phyloP scores from a whole-genome alignment of 2,888 invertebrate species.

The Drosophila yooni region DNA sequence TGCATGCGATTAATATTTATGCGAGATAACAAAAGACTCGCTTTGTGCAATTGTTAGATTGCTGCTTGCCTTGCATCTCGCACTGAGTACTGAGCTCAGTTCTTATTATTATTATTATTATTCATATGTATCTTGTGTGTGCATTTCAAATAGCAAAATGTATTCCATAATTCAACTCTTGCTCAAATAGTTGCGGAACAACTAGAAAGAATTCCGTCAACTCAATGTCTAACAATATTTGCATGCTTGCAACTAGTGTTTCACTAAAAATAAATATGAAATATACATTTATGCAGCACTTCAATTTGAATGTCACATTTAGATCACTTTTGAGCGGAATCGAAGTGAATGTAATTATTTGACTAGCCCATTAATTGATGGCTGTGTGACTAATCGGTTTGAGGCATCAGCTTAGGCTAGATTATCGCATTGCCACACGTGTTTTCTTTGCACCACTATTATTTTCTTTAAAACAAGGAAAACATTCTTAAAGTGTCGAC shows the following conservation, averaged over 20 bases:
- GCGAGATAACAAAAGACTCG: conserved; percentile 42
- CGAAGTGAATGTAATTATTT: neutral
- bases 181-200: neutral
- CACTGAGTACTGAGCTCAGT: neutral
- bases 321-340: neutral
- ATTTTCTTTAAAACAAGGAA: neutral
- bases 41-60: conserved; percentile 37
- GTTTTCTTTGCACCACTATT: neutral
- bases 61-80: conserved; percentile 17
- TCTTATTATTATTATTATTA: conserved; percentile 7
- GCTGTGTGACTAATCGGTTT: neutral
- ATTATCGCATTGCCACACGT: neutral
- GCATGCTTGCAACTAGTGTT: neutral
- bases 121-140: conserved; percentile 15
- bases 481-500: neutral
- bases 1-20: conserved; percentile 54
- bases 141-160: conserved; percentile 6
- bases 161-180: neutral
- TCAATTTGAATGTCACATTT: neutral
- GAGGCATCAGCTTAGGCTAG: neutral
- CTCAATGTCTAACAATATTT: neutral
- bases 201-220: neutral
- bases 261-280: neutral
- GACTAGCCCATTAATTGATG: neutral
- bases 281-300: neutral